Evolutionary conservation across 2,888 invertebrate species (phyloP).

Genomic region (Drosophila macrothrix): DNA sequence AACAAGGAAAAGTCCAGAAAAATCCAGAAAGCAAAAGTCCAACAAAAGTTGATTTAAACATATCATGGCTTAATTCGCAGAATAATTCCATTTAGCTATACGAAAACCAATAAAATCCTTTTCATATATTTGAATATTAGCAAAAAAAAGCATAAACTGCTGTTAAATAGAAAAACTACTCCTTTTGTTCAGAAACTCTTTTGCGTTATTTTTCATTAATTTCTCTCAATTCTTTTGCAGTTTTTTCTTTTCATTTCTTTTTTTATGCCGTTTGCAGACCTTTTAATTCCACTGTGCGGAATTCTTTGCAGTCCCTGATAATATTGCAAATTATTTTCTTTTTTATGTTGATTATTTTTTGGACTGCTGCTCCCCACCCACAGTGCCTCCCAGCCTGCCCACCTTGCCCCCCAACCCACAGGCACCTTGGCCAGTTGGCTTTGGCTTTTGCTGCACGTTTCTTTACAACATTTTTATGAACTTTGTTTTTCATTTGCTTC

Average conservation of each 20-base stretch:
- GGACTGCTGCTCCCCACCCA: conserved; percentile 25
- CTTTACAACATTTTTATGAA: conserved; percentile 79
- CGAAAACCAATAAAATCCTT: background rate
- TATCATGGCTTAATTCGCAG: background rate
- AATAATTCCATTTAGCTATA: background rate
- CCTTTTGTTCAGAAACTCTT: accelerated
- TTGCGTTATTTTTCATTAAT: background rate
- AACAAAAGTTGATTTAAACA: background rate
- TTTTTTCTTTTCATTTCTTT: background rate
- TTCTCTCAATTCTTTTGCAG: background rate
- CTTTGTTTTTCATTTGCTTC: conserved; percentile 76
- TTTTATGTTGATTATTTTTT: conserved; percentile 82
- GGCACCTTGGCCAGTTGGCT: conserved; percentile 31
- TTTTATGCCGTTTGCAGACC: background rate
- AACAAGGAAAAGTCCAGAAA: background rate
- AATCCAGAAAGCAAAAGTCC: background rate
- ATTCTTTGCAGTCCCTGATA: conserved; percentile 66
- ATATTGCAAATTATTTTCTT: conserved; percentile 82
- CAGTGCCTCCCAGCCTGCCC: conserved; percentile 9
- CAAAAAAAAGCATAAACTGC: background rate
- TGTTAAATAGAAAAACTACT: background rate
- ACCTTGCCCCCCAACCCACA: background rate
- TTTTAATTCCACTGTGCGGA: conserved; percentile 43
- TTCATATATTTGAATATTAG: background rate
- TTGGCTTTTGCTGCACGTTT: conserved; percentile 37